These are phyloP conservation scores for Rhineura floridana DNA, from an alignment of 2,113 vertebrate species.

Conservation along the genomic window DNA sequence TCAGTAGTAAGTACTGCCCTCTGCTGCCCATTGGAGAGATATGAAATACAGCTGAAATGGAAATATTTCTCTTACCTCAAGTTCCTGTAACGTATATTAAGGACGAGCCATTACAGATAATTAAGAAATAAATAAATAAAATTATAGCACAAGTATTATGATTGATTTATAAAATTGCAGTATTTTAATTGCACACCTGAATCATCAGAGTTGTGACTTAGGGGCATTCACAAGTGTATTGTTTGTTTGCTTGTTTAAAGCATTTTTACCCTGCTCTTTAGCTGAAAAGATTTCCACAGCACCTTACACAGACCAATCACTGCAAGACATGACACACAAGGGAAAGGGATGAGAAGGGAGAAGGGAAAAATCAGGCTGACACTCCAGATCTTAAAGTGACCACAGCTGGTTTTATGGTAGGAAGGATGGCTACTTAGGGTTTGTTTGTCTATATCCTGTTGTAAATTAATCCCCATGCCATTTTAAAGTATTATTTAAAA, in stretches of 20 bases:
- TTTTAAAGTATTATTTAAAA: no score
- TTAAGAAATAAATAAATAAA: background rate
- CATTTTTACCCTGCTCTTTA: no score
- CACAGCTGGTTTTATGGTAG: background rate
- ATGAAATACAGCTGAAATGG: background rate
- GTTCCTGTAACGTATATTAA: background rate
- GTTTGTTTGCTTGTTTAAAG: no score
- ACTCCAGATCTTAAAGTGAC: no score
- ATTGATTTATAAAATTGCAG: background rate
- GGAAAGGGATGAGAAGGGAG: no score
- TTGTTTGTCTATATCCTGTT: background rate
- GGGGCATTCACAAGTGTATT: accelerated
- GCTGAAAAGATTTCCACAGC: no score
- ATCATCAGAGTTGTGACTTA: background rate
- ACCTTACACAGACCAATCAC: no score
- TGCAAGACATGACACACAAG: no score
- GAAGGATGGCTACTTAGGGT: background rate
- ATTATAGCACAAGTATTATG: background rate
- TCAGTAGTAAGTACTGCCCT: slow-evolving; percentile 55
- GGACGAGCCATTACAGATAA: background rate
- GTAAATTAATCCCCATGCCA: background rate
- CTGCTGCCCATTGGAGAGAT: slow-evolving; percentile 45
- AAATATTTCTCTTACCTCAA: background rate
- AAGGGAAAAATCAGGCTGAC: no score
- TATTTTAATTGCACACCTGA: background rate